Conservation (phyloP, 2,888 invertebrate genomes). For the Ennomos quercinarius region DNA sequence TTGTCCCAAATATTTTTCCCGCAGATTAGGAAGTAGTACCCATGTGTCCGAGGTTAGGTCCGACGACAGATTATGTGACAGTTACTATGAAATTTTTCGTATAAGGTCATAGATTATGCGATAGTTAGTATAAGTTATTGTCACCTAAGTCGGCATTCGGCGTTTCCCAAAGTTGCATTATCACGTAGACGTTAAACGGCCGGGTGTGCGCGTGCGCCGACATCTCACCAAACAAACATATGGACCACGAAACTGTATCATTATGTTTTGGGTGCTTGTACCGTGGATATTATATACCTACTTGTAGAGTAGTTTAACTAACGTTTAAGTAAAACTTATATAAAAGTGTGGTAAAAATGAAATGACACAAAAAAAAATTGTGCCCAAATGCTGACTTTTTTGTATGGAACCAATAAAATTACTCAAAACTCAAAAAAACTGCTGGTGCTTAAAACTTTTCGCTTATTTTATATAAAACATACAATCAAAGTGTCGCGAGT, state of each 20-base stretch:
- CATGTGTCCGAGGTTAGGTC: conserved; percentile 8
- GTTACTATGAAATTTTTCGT: conserved; percentile 23
- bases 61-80: conserved; percentile 3
- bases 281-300: background rate
- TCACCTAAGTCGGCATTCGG: conserved; percentile 71
- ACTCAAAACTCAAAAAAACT: too few relatives aligned
- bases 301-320: too few relatives aligned
- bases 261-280: conserved; percentile 34
- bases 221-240: conserved; percentile 63
- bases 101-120: conserved; percentile 22
- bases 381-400: too few relatives aligned
- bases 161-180: conserved; percentile 69
- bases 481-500: too few relatives aligned
- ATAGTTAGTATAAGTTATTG: conserved; percentile 44
- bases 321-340: too few relatives aligned
- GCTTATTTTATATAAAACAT: too few relatives aligned
- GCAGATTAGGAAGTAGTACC: background rate
- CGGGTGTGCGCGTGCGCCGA: conserved; percentile 60
- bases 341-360: too few relatives aligned
- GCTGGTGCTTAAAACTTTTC: too few relatives aligned
- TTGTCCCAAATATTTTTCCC: too few relatives aligned
- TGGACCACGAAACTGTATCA: conserved; percentile 62
- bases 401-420: too few relatives aligned
- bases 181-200: conserved; percentile 71
- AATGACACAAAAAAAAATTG: too few relatives aligned